A percentile compares a stretch with the other conserved stretches of the same genome.
Conservation (phyloP, 1,140 invertebrate genomes). For the Heliconius eleuchia region DNA sequence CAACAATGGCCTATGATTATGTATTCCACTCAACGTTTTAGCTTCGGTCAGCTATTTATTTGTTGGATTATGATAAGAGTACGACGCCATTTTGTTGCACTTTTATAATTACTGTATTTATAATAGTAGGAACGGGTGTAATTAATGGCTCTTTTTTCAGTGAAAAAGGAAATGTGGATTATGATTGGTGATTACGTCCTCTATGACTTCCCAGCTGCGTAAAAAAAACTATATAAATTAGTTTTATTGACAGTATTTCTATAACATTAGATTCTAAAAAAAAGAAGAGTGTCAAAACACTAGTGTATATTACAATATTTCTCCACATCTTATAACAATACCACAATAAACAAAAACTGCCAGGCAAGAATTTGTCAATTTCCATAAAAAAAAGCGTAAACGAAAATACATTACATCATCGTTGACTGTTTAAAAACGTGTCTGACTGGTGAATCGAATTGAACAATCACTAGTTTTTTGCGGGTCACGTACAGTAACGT, state of each 20-base stretch:
- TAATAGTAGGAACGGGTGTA: not conserved
- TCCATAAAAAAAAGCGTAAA: not conserved
- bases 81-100: not conserved
- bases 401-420: slow-evolving; percentile 21
- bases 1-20: slow-evolving; percentile 43
- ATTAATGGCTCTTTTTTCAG: no score
- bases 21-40: slow-evolving; percentile 35
- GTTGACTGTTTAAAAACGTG: slow-evolving; percentile 23
- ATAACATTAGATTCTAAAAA: no score
- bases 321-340: not conserved
- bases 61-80: slow-evolving; percentile 1
- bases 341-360: not conserved
- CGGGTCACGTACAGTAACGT: slow-evolving; percentile 36
- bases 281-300: not conserved
- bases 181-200: no score
- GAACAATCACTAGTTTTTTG: slow-evolving; percentile 27
- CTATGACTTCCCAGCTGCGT: no score
- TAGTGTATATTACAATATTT: not conserved
- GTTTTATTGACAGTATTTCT: no score
- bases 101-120: not conserved
- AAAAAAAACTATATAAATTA: no score
- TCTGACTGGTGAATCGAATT: slow-evolving; percentile 21
- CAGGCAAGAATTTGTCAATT: not conserved
- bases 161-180: no score
- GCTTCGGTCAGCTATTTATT: not conserved